These are phyloP conservation scores for Dasyurus viverrinus DNA, from an alignment of 2,113 vertebrate genomes.

Conservation along the genomic window DNA sequence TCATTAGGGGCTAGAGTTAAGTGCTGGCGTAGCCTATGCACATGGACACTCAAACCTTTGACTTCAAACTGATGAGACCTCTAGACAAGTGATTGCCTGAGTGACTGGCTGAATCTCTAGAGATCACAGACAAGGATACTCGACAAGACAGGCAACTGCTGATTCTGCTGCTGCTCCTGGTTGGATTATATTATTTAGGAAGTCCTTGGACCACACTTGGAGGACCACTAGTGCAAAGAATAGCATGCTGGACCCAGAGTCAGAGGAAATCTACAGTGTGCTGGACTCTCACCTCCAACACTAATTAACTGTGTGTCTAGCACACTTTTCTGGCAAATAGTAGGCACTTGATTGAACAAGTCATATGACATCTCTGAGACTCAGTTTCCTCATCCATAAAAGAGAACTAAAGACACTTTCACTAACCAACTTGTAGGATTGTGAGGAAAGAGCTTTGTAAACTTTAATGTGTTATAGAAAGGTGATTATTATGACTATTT, in stretches of 20 bases:
- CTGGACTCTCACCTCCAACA: neutral
- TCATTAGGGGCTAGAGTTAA: constrained; percentile 50
- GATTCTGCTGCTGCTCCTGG: neutral
- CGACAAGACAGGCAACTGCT: neutral
- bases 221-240: neutral
- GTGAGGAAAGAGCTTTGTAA: neutral
- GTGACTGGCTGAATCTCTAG: neutral
- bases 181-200: neutral
- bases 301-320: neutral
- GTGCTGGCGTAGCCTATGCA: constrained; percentile 62
- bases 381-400: neutral
- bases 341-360: neutral
- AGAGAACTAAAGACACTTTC: neutral
- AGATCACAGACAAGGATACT: neutral
- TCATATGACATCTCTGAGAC: neutral
- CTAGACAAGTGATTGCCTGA: neutral
- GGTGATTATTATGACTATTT: neutral
- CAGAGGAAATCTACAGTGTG: neutral
- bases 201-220: neutral
- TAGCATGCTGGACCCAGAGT: neutral
- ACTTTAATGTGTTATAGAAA: neutral
- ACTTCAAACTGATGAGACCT: constrained; percentile 52
- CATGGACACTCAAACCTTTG: constrained; percentile 70
- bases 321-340: neutral
- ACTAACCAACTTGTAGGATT: neutral